Evolutionary conservation across 1,140 invertebrate genomes (phyloP).

Genomic region (Arctopsyche grandis): DNA sequence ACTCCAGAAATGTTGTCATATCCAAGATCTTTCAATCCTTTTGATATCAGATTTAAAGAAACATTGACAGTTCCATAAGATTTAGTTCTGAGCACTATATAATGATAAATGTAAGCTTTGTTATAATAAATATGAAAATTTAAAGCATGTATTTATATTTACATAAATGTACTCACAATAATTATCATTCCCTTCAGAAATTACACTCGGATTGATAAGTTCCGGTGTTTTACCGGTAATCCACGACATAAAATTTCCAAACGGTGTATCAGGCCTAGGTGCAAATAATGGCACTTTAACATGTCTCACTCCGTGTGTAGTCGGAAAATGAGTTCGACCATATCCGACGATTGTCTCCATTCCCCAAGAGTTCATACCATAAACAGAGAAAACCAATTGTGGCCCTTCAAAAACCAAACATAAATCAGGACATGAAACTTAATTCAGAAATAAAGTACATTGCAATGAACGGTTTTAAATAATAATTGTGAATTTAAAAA

Average conservation of each 20-base stretch:
- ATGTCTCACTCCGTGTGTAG: constrained; percentile 46
- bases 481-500: background rate
- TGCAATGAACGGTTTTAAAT: background rate
- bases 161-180: constrained; percentile 44
- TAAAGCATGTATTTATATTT: too few species aligned
- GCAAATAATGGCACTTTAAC: constrained; percentile 40
- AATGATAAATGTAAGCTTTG: background rate
- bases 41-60: constrained; percentile 44
- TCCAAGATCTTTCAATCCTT: constrained; percentile 45
- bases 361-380: constrained; percentile 58
- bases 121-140: too few species aligned
- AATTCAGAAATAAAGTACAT: background rate
- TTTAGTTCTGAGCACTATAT: constrained; percentile 51
- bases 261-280: constrained; percentile 42
- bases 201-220: constrained; percentile 46
- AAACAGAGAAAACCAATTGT: constrained; percentile 60
- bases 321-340: constrained; percentile 58
- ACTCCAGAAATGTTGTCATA: constrained; percentile 44
- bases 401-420: constrained; percentile 57
- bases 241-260: constrained; percentile 49
- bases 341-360: constrained; percentile 59
- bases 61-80: constrained; percentile 47
- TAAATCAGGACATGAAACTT: too few species aligned
- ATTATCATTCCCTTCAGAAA: constrained; percentile 49
- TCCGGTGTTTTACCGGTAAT: constrained; percentile 47